Conservation (phyloP, 2,888 invertebrate species). For the Tinea trinotella region DNA sequence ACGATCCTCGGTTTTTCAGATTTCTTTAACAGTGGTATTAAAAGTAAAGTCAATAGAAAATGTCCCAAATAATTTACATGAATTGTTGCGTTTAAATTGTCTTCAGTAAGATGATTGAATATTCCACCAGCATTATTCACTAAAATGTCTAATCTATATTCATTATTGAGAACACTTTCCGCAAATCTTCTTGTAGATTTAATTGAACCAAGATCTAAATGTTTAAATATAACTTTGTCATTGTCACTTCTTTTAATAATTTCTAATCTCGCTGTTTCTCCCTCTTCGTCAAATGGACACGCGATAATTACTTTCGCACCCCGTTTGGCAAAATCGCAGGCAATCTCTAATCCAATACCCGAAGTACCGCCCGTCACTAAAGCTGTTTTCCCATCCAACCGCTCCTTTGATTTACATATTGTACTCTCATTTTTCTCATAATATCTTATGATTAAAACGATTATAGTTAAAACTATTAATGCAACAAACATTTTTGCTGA, state of each 20-base stretch:
- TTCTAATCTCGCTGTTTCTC: slow-evolving; percentile 62
- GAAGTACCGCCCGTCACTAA: slow-evolving; percentile 56
- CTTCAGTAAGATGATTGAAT: slow-evolving; percentile 76
- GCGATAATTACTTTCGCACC: slow-evolving; percentile 56
- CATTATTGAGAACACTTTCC: slow-evolving; percentile 78
- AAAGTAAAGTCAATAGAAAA: slow-evolving; percentile 89
- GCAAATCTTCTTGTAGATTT: slow-evolving; percentile 87
- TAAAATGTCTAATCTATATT: slow-evolving; percentile 83
- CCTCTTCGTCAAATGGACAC: slow-evolving; percentile 53
- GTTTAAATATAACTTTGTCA: slow-evolving; percentile 77
- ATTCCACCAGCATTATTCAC: slow-evolving; percentile 91
- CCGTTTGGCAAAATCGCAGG: slow-evolving; percentile 49
- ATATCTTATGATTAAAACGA: background rate
- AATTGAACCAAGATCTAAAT: slow-evolving; percentile 81
- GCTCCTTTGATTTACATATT: slow-evolving; percentile 52
- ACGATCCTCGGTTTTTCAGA: slow-evolving; percentile 82
- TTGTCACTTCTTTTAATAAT: slow-evolving; percentile 78
- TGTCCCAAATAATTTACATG: slow-evolving; percentile 95
- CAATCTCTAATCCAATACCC: slow-evolving; percentile 56
- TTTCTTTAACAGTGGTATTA: slow-evolving; percentile 83
- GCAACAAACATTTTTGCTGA: background rate
- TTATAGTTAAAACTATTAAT: background rate
- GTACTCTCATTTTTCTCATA: slow-evolving; percentile 50
- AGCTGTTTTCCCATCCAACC: slow-evolving; percentile 47
- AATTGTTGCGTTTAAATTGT: slow-evolving; percentile 90